Conservation (phyloP, 2,888 invertebrate genomes). For the Acleris laterana region DNA sequence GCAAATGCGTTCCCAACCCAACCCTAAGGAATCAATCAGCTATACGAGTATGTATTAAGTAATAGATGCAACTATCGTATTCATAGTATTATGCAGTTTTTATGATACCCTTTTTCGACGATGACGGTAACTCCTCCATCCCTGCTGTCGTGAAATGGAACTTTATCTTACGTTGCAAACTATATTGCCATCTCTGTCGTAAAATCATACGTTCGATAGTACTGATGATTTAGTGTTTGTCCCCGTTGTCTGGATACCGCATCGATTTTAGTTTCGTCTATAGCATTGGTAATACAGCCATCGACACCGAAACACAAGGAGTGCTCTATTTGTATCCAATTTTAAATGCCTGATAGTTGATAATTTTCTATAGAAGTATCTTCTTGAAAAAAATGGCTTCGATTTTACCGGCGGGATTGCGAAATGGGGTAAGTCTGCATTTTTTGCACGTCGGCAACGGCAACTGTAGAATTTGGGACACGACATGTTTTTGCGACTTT, state of each 20-base stretch:
- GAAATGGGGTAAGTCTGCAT: constrained; percentile 64
- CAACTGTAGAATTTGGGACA: not conserved
- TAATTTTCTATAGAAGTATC: not conserved
- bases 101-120: too few species aligned
- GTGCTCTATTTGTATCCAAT: not conserved
- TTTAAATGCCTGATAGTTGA: constrained; percentile 16
- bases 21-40: too few species aligned
- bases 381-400: constrained; percentile 61
- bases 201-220: too few species aligned
- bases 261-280: constrained; percentile 63
- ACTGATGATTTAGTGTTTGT: constrained; percentile 44
- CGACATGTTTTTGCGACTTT: not conserved
- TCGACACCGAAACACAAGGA: not conserved
- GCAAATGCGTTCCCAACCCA: too few species aligned
- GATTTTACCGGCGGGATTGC: constrained; percentile 66
- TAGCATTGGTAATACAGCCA: constrained; percentile 32
- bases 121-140: too few species aligned
- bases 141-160: too few species aligned
- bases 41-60: too few species aligned
- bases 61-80: too few species aligned
- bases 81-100: too few species aligned
- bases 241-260: constrained; percentile 75
- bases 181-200: too few species aligned
- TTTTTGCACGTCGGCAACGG: not conserved
- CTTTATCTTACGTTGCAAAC: too few species aligned